Conservation (phyloP, 35 echinoderm and acorn worm genomes). For the Ophioderma brevispina region DNA sequence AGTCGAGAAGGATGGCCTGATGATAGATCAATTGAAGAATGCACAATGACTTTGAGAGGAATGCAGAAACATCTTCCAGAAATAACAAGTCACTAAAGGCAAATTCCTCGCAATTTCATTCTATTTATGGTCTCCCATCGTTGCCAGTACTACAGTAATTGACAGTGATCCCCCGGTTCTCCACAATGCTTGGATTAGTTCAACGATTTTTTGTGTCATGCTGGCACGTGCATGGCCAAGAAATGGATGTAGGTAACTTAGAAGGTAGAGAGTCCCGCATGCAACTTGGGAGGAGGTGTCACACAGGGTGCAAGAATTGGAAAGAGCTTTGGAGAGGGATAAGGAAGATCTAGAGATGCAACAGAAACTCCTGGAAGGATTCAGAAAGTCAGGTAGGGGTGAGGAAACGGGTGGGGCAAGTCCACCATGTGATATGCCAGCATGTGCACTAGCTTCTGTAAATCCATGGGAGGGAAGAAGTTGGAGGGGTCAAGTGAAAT, state of each 20-base stretch:
- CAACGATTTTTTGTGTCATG: background rate
- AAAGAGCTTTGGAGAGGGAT: background rate
- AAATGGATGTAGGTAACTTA: background rate
- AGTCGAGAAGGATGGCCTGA: background rate
- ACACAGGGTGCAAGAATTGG: background rate
- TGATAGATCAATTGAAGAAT: background rate
- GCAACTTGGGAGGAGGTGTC: background rate
- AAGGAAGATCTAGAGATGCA: background rate
- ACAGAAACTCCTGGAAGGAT: background rate
- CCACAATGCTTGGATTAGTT: constrained; percentile 31
- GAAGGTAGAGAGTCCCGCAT: background rate
- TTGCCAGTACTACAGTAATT: background rate
- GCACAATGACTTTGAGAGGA: background rate
- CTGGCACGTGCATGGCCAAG: background rate
- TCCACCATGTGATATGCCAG: background rate
- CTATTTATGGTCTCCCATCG: background rate
- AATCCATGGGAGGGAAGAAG: background rate
- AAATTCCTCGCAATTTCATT: constrained; percentile 14
- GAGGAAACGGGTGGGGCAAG: background rate
- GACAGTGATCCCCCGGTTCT: constrained; percentile 10
- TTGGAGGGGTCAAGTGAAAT: background rate
- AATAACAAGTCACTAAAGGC: background rate
- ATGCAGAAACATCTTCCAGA: background rate
- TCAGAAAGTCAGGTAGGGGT: background rate
- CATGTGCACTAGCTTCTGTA: background rate